These are phyloP conservation scores for Temnothorax nylanderi DNA, from an alignment of 1,140 invertebrate genomes.

Conservation along the genomic window DNA sequence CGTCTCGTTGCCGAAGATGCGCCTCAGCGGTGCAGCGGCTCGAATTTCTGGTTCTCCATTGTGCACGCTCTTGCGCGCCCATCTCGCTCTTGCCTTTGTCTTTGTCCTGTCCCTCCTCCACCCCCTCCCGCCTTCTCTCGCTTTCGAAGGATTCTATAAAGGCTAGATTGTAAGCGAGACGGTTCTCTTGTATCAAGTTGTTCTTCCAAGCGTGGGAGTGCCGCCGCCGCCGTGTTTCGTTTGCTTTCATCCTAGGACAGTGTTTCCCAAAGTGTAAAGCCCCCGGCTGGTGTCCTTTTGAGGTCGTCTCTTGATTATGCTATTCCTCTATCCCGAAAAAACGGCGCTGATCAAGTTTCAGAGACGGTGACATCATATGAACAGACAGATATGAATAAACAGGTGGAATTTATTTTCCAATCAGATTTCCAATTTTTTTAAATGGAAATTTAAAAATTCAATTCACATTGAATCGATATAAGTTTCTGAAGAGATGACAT, in stretches of 20 bases:
- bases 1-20: conserved; percentile 70
- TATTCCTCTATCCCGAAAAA: background rate
- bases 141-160: conserved; percentile 75
- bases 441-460: background rate
- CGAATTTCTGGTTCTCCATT: conserved; percentile 82
- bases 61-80: conserved; percentile 63
- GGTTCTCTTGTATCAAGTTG: conserved; percentile 79
- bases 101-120: conserved; percentile 38
- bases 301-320: conserved; percentile 8
- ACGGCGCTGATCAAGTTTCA: background rate
- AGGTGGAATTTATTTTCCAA: background rate
- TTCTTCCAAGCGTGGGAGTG: conserved; percentile 76
- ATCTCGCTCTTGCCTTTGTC: conserved; percentile 57
- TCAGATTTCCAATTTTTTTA: background rate
- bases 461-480: background rate
- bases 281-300: conserved; percentile 9
- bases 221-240: conserved; percentile 49
- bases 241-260: conserved; percentile 69
- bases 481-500: background rate
- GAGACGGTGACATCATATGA: background rate
- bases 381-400: background rate
- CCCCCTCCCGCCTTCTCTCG: conserved; percentile 32
- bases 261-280: conserved; percentile 67
- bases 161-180: conserved; percentile 81
- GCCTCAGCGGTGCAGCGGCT: conserved; percentile 69